These are phyloP conservation scores for Bilobella aurantiaca DNA, from an alignment of 1,140 invertebrate genomes.

Conservation along the genomic window DNA sequence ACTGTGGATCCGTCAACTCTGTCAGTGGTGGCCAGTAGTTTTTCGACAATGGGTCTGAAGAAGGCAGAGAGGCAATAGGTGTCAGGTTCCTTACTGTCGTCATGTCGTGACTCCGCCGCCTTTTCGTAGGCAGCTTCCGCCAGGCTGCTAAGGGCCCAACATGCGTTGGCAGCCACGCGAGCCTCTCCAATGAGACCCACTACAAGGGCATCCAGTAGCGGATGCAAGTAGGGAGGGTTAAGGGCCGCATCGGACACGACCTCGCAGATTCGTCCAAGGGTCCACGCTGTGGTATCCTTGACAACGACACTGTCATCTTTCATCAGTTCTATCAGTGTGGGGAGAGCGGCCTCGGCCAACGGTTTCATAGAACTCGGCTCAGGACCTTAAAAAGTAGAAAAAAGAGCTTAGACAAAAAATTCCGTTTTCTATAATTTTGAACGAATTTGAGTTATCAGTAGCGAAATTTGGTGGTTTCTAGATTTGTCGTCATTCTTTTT, in stretches of 20 bases:
- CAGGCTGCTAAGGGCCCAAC: conserved; percentile 97
- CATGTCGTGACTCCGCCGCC: conserved; percentile 49
- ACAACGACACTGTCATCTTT: conserved; percentile 86
- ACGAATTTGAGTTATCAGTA: conserved; percentile 2
- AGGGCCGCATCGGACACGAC: conserved; percentile 91
- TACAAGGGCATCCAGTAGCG: conserved; percentile 77
- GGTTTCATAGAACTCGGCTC: conserved; percentile 77
- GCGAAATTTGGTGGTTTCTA: neutral
- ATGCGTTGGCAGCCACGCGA: conserved; percentile 94
- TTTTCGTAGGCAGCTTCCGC: conserved; percentile 90
- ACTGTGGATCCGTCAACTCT: conserved; percentile 69
- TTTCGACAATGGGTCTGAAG: conserved; percentile 85
- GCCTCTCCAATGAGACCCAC: conserved; percentile 83
- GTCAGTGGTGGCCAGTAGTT: conserved; percentile 88
- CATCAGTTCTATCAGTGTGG: conserved; percentile 85
- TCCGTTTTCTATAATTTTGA: neutral
- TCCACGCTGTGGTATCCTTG: conserved; percentile 95
- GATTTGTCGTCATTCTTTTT: neutral
- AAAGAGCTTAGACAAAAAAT: conserved; percentile 8
- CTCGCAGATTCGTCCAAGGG: conserved; percentile 93
- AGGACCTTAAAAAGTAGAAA: conserved; percentile 51
- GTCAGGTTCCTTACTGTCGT: conserved; percentile 69
- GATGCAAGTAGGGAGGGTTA: conserved; percentile 67
- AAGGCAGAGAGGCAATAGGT: conserved; percentile 88
- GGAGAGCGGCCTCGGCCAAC: conserved; percentile 91